Conservation (phyloP, 2,888 invertebrate genomes). For the Cephus sareptanus region DNA sequence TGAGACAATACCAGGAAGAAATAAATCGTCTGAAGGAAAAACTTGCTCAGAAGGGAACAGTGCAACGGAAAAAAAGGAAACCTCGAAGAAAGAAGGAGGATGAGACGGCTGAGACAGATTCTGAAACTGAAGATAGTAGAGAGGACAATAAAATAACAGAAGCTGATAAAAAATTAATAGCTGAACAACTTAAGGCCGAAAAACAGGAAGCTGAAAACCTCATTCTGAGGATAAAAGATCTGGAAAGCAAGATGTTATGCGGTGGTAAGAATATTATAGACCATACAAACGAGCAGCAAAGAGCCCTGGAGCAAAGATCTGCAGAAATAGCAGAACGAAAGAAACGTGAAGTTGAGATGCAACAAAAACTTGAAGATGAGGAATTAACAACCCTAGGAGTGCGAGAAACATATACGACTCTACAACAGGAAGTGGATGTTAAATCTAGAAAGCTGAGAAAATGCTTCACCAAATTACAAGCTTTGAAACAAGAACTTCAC, state of each 20-base stretch:
- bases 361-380: constrained; percentile 91
- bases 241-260: constrained; percentile 94
- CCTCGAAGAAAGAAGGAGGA: constrained; percentile 68
- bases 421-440: constrained; percentile 97
- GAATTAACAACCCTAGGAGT: constrained; percentile 93
- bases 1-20: constrained; percentile 95
- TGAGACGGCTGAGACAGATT: constrained; percentile 61
- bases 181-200: constrained; percentile 75
- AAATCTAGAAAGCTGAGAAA: constrained; percentile 95
- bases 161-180: constrained; percentile 69
- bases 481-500: constrained; percentile 80
- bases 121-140: constrained; percentile 63
- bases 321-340: constrained; percentile 91
- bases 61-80: constrained; percentile 64
- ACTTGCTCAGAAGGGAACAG: constrained; percentile 53
- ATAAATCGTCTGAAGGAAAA: constrained; percentile 78
- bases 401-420: constrained; percentile 87
- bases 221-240: constrained; percentile 80
- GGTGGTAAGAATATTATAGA: constrained; percentile 96
- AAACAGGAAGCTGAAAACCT: constrained; percentile 80
- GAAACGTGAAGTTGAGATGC: constrained; percentile 87
- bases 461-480: constrained; percentile 84
- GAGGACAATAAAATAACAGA: constrained; percentile 63
- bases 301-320: constrained; percentile 85
- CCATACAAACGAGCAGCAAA: constrained; percentile 94